Percentiles rank a stretch among this genome's conserved stretches.
Evolutionary conservation across 2,888 invertebrate genomes (phyloP).

Genomic region (Agrotis exclamationis): DNA sequence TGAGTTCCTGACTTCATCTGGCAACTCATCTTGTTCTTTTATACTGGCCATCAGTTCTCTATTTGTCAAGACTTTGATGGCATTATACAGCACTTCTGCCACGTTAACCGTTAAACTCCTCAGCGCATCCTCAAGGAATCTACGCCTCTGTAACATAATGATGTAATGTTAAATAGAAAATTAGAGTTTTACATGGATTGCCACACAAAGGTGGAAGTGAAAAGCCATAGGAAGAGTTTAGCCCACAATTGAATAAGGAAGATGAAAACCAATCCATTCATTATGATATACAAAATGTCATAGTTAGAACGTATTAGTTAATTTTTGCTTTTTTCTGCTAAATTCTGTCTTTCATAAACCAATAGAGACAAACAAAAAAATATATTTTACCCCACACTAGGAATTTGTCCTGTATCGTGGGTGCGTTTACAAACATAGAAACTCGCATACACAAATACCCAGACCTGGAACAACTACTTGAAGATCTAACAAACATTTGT

Average conservation of each 20-base stretch:
- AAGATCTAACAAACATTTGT: no score
- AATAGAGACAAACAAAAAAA: no score
- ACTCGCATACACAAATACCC: no score
- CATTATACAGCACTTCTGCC: conserved; percentile 92
- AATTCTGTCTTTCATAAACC: no score
- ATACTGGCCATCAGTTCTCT: conserved; percentile 84
- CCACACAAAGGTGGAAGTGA: no score
- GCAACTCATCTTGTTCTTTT: conserved; percentile 86
- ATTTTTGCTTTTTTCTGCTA: not conserved
- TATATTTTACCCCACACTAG: no score
- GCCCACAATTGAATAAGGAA: not conserved
- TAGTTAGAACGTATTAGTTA: not conserved
- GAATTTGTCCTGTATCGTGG: no score
- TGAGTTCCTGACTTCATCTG: conserved; percentile 91
- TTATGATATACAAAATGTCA: not conserved
- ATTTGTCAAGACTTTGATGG: conserved; percentile 91
- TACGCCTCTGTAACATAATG: conserved; percentile 90
- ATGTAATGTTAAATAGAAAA: conserved; percentile 3
- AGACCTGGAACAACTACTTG: no score
- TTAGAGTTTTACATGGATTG: no score
- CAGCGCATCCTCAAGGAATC: conserved; percentile 94
- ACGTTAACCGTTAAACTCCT: conserved; percentile 93
- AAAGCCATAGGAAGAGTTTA: no score
- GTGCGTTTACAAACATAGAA: no score
- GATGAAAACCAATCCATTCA: not conserved